Percentiles rank a stretch among this genome's conserved stretches.
Evolutionary conservation across 2,797 vertebrate genomes (phyloP).

Genomic region (Podargus strigoides): DNA sequence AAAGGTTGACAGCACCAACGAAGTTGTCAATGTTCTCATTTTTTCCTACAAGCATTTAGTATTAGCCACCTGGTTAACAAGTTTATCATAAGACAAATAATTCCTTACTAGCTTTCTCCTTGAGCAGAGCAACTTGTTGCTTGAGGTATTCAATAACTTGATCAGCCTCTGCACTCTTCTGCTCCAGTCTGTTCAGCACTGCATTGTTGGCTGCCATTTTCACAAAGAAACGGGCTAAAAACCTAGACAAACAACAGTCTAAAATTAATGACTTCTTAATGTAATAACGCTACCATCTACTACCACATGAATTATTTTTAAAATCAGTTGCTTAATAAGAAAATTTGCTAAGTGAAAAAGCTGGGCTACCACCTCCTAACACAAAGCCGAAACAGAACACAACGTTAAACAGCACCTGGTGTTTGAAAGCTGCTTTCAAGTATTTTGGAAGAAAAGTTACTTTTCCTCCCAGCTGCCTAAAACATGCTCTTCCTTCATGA

Average conservation of each 20-base stretch:
- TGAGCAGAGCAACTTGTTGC: constrained; percentile 92
- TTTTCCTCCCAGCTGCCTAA: constrained; percentile 5
- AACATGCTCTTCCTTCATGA: not conserved
- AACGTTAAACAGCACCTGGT: not conserved
- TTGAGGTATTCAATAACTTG: constrained; percentile 96
- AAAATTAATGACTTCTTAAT: not conserved
- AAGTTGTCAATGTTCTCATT: not conserved
- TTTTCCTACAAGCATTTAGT: not conserved
- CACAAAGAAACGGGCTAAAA: constrained; percentile 77
- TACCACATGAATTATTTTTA: not conserved
- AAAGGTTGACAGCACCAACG: not conserved
- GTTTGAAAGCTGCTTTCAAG: not conserved
- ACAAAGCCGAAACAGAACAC: not conserved
- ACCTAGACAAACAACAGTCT: constrained; percentile 73
- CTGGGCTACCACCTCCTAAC: not conserved
- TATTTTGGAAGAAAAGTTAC: not conserved
- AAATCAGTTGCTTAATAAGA: not conserved
- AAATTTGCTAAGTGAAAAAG: not conserved
- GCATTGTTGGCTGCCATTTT: constrained; percentile 89
- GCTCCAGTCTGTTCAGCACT: constrained; percentile 88
- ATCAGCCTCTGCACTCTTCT: constrained; percentile 92
- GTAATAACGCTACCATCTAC: not conserved
- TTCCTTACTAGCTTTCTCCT: constrained; percentile 94
- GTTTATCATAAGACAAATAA: not conserved
- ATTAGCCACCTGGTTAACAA: not conserved